Evolutionary conservation across 1,140 invertebrate genomes (phyloP).

Genomic region (Harlomillsia oculata): DNA sequence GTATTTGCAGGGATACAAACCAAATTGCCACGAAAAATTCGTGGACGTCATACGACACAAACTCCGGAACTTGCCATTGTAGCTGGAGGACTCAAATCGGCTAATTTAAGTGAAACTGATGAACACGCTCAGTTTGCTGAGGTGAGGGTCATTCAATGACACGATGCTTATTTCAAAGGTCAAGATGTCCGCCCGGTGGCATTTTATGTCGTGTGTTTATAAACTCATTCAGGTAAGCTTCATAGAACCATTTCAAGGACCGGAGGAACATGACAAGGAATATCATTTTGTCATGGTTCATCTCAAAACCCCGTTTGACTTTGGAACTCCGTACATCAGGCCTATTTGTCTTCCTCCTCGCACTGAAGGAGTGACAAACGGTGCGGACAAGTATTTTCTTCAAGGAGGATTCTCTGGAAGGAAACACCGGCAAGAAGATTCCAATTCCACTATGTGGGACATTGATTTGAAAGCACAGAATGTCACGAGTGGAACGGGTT

Average conservation of each 20-base stretch:
- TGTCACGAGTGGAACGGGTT: constrained; percentile 5
- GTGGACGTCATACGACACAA: not conserved
- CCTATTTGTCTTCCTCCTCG: constrained; percentile 15
- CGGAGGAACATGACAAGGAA: constrained; percentile 10
- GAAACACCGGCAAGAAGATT: not conserved
- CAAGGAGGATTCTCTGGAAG: constrained; percentile 14
- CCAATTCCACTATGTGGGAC: not conserved
- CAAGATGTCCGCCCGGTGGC: not conserved
- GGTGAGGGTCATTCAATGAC: not conserved
- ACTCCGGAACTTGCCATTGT: constrained; percentile 5
- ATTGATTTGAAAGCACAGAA: constrained; percentile 5
- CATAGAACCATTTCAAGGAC: constrained; percentile 16
- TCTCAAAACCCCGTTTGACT: constrained; percentile 27
- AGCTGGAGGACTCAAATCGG: constrained; percentile 10
- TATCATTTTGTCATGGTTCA: constrained; percentile 25
- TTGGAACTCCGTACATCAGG: constrained; percentile 24
- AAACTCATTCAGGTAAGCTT: constrained; percentile 6
- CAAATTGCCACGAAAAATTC: not conserved
- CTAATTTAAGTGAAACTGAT: constrained; percentile 10
- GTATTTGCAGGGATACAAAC: constrained; percentile 18
- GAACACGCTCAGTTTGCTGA: constrained; percentile 13
- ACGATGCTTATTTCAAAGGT: not conserved
- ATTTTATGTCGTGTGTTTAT: not conserved
- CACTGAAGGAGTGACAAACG: not conserved
- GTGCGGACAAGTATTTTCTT: not conserved